These are phyloP conservation scores for Lutraria rhynchaena DNA, from an alignment of 1,140 invertebrate genomes.

Conservation along the genomic window DNA sequence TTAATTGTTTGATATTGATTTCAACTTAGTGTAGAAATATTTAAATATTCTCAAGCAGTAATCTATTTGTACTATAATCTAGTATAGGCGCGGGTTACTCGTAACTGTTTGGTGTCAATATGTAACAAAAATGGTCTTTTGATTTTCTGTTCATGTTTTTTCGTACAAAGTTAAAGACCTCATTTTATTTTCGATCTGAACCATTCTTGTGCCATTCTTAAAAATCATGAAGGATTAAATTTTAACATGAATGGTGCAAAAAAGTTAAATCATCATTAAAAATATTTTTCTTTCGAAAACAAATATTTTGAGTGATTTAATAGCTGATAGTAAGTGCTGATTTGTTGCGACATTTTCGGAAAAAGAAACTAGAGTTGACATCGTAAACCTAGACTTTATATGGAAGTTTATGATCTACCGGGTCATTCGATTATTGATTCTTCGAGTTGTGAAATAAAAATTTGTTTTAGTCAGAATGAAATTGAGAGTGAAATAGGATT, in stretches of 20 bases:
- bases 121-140: conserved; percentile 13
- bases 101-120: conserved; percentile 13
- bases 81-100: too few relatives aligned
- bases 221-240: background rate
- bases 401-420: too few relatives aligned
- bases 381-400: too few relatives aligned
- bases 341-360: too few relatives aligned
- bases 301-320: too few relatives aligned
- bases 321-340: too few relatives aligned
- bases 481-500: conserved; percentile 37
- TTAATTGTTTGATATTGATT: too few relatives aligned
- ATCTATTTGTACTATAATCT: conserved; percentile 25
- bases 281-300: too few relatives aligned
- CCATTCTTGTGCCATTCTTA: background rate
- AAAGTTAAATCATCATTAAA: too few relatives aligned
- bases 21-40: conserved; percentile 14
- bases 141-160: conserved; percentile 6
- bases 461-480: conserved; percentile 22
- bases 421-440: conserved; percentile 11
- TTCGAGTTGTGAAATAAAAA: background rate
- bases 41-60: conserved; percentile 10
- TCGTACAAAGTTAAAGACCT: conserved; percentile 26
- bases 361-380: too few relatives aligned
- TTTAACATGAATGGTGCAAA: too few relatives aligned
- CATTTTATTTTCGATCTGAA: conserved; percentile 37